Evolutionary conservation across 2,888 invertebrate genomes (phyloP).

Genomic region (Harpalus rubripes): DNA sequence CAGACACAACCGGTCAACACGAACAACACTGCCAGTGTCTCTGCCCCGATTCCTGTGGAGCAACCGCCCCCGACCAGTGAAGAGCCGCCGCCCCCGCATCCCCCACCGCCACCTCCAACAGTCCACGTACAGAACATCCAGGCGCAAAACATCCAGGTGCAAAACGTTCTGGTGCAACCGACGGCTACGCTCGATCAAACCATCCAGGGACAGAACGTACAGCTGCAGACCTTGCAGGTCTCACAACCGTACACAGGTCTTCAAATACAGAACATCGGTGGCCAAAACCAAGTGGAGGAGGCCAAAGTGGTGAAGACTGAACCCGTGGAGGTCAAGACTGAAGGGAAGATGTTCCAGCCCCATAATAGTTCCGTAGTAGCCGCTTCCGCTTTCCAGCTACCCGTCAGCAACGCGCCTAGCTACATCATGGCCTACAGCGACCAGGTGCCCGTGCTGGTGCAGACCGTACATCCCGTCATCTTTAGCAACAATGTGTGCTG

Average conservation of each 20-base stretch:
- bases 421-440: constrained; percentile 63
- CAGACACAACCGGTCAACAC: constrained; percentile 65
- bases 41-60: not conserved
- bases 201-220: constrained; percentile 53
- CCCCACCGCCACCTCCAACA: constrained; percentile 58
- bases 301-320: constrained; percentile 32
- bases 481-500: constrained; percentile 62
- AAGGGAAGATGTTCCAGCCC: constrained; percentile 35
- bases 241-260: constrained; percentile 35
- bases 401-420: constrained; percentile 28
- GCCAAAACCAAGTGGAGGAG: constrained; percentile 16
- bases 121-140: constrained; percentile 65
- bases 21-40: constrained; percentile 53
- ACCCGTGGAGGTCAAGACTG: constrained; percentile 38
- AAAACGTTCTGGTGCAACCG: constrained; percentile 63
- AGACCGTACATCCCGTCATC: constrained; percentile 61
- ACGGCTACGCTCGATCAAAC: constrained; percentile 48
- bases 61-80: constrained; percentile 3
- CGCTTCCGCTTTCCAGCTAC: constrained; percentile 42
- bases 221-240: constrained; percentile 53
- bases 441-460: constrained; percentile 60
- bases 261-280: constrained; percentile 61
- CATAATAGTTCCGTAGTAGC: constrained; percentile 20
- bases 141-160: constrained; percentile 65
- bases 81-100: constrained; percentile 69